These are phyloP conservation scores for Heteromormyrus szaboi DNA, from an alignment of 2,797 vertebrate genomes.

Conservation along the genomic window DNA sequence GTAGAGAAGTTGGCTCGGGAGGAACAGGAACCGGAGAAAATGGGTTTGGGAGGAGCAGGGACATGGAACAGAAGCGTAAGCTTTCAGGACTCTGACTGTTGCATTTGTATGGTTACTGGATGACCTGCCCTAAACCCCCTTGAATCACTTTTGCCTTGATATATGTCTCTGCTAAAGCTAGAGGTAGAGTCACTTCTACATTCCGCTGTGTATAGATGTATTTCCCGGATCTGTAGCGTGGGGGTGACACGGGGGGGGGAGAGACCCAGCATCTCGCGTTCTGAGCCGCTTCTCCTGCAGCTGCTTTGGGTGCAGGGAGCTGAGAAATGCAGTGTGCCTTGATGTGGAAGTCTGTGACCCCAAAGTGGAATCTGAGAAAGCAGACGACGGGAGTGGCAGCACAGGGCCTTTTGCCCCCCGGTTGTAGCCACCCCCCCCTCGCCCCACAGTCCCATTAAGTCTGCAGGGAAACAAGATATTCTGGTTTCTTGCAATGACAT, in stretches of 20 bases:
- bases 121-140: background rate
- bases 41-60: background rate
- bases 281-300: background rate
- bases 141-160: background rate
- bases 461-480: conserved; percentile 13
- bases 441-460: background rate
- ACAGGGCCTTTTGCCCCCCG: background rate
- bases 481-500: conserved; percentile 12
- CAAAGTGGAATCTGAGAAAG: background rate
- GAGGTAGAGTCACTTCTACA: background rate
- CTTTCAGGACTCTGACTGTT: background rate
- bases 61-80: background rate
- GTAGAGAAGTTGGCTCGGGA: background rate
- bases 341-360: background rate
- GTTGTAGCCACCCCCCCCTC: background rate
- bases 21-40: background rate
- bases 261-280: background rate
- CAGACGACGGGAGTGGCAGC: background rate
- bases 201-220: background rate
- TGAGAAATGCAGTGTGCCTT: background rate
- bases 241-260: background rate
- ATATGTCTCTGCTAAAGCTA: background rate
- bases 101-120: background rate
- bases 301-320: background rate
- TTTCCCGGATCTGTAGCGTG: background rate